Base-by-base conservation (phyloP, 2,113 vertebrate species). In the Suncus etruscus region DNA sequence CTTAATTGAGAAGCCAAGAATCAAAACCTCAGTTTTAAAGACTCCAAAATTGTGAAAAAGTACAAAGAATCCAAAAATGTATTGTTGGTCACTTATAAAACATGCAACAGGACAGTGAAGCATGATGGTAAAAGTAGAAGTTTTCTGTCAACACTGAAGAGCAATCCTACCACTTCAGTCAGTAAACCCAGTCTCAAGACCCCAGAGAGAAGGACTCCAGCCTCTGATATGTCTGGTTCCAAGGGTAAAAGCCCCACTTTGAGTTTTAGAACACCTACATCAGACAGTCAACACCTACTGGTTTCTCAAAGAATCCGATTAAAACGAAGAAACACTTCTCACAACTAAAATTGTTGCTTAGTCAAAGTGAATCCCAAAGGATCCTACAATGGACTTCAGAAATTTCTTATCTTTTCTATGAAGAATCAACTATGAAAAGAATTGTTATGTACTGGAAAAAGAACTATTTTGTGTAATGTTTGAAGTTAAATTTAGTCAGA, bases 311-410 rank as follows among this genome's bases (percentile, higher is more conserved):
- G 95, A 96, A 96, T 27, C 86, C 90, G 0, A 98, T 97, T 86
- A 96, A 95, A 47, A 98, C 98, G 95, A 99, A 98, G 90, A 98
- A 98, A 90, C 97, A 98, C 25, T 98, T 99, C 83, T 98, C 98
- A 87, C 98, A 98, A 72, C 98, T 99, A 91, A 99, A 98, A 97
- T 97, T 97, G 96, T 97, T 99, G 39, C 98, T 99, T 48, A 95
- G 96, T 96, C 96, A 98, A 85, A 98, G 98, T 92, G 98, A 98
- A 94, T 97, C 95, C 81, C 96, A 97, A 81, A 96, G 97, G 88
- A 98, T 83, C 97, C 98, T 95, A 98, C 98, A 81, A 94, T 97
- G 63, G 98, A 98, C 87, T 97, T 99, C 91, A 98, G 98, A 97
- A 98, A 98, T 93, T 99, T 99, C 95, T 97, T 99, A 12, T 98